Evolutionary conservation across 1,140 invertebrate genomes (phyloP).

Genomic region (Chelonus insularis): DNA sequence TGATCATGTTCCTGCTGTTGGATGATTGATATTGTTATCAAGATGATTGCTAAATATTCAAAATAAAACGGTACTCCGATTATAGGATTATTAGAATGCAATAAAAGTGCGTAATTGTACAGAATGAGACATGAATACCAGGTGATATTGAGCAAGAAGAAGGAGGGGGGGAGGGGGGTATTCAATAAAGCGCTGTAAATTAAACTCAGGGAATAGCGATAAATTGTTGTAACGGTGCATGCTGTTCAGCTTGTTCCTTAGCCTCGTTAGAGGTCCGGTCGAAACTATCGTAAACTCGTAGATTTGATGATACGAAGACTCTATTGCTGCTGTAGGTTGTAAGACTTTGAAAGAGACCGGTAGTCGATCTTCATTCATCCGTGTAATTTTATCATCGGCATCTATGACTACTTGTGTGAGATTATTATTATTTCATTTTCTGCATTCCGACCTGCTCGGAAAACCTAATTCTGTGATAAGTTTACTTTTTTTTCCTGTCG

Average conservation of each 20-base stretch:
- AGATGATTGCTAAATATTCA: neutral
- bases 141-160: neutral
- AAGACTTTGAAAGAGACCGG: slow-evolving; percentile 2
- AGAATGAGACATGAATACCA: slow-evolving; percentile 5
- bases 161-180: neutral
- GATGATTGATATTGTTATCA: too few species aligned
- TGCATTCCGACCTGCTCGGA: too few species aligned
- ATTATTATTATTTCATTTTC: neutral
- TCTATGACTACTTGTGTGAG: neutral
- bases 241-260: slow-evolving; percentile 17
- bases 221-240: slow-evolving; percentile 31
- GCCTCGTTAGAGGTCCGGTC: slow-evolving; percentile 22
- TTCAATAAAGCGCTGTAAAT: slow-evolving; percentile 33
- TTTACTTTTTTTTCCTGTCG: neutral
- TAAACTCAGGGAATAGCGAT: slow-evolving; percentile 29
- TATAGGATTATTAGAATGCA: slow-evolving; percentile 17
- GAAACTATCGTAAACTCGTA: slow-evolving; percentile 27
- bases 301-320: slow-evolving; percentile 17
- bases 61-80: slow-evolving; percentile 4
- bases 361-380: slow-evolving; percentile 13
- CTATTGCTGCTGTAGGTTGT: neutral
- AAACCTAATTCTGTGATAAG: neutral
- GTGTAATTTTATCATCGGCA: slow-evolving; percentile 7
- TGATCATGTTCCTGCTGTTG: too few species aligned
- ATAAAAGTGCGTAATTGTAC: slow-evolving; percentile 24